Conservation (phyloP, 2,113 vertebrate genomes). For the Amphiprion ocellaris region DNA sequence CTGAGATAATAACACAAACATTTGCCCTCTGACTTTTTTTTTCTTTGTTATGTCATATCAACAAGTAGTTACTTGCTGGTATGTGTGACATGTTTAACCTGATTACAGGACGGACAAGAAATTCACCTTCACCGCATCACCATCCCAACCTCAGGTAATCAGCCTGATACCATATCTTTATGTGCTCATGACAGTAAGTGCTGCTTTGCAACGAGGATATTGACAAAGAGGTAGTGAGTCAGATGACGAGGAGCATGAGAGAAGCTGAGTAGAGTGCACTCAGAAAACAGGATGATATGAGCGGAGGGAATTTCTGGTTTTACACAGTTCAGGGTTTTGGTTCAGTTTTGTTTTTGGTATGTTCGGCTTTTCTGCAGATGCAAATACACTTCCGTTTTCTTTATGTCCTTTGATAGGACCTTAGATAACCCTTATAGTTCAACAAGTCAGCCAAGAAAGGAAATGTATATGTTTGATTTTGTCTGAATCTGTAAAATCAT, state of each 20-base stretch:
- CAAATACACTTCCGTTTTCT: background rate
- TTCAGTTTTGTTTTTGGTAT: background rate
- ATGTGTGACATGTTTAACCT: slow-evolving; percentile 18
- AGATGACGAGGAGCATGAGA: background rate
- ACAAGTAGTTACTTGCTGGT: background rate
- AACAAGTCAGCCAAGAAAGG: background rate
- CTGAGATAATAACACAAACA: background rate
- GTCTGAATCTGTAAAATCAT: background rate
- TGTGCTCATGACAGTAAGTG: background rate
- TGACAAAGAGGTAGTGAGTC: background rate
- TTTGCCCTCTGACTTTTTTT: rapidly evolving
- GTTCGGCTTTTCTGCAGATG: slow-evolving; percentile 18
- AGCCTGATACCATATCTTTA: background rate
- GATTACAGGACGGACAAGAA: slow-evolving; percentile 87
- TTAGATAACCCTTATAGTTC: background rate
- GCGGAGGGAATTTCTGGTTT: background rate
- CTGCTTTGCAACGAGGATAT: background rate
- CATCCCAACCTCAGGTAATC: slow-evolving; percentile 95
- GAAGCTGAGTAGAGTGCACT: background rate
- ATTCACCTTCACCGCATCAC: slow-evolving; percentile 96
- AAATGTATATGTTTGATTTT: background rate
- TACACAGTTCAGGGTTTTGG: background rate
- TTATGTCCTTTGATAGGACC: background rate
- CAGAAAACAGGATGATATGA: background rate
- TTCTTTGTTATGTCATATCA: background rate